Evolutionary conservation across 2,888 invertebrate species (phyloP), one percentile per base, ranked within the genome.

Genomic region (Drepanosiphum platanoidis): DNA sequence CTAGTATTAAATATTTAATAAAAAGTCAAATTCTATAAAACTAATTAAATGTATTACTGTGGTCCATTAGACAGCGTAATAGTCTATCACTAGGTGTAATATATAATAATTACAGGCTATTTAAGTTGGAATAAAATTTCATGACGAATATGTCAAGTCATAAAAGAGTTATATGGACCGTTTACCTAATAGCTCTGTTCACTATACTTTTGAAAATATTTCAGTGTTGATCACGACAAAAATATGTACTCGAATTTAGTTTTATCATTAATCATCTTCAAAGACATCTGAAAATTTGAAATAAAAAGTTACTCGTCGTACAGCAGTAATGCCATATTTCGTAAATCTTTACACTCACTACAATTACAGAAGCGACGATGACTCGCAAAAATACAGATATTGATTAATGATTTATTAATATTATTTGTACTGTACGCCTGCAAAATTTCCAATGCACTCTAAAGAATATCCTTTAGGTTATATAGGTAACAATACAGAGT

Each of bases 381-480:
- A 83, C 72, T 74, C 8, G 72, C 72, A 30, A 61, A 61, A 71
- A 36, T 71, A 71, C 52, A 30, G 52, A 30, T 77, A 75, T 75
- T 75, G 83, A 84, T 84, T 75, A 52, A 84, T 75, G 64, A 75
- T 84, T 52, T 75, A 83, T 83, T 83, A 74, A 84, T 75, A 42
- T 74, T 75, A 84, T 84, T 77, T 68, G 66, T 46, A 36, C 1
- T 27, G 42, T 46, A 34, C 64, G 46, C 34, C 27, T 46, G 46
- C 68, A 66, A 61, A 58, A 70, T 52, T n/a, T 68, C 52, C 52
- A 11, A 42, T n/a, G 32, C 58, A 58, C 71, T 70, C n/a, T 22
- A 46, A 68, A 79, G 46, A n/a, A 30, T 42, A 52, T 70, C 71
- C 70, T 81, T 81, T 7, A 22, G 52, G 22, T 58, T 27, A n/a